These are phyloP conservation scores for Xestia c-nigrum DNA, from an alignment of 2,888 invertebrate genomes.

Conservation along the genomic window DNA sequence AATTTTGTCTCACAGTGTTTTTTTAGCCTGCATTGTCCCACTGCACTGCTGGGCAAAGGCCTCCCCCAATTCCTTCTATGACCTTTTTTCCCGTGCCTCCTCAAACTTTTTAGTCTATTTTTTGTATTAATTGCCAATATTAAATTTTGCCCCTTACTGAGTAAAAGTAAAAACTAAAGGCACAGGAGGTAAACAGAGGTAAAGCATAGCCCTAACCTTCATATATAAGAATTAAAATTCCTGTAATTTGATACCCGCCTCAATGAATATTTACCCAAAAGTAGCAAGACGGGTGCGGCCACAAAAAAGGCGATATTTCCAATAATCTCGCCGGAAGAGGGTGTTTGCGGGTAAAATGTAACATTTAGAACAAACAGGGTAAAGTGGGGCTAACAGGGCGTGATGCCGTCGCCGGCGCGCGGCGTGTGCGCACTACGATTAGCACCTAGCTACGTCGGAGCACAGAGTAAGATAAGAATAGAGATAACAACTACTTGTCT, in stretches of 20 bases:
- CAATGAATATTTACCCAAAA: constrained; percentile 68
- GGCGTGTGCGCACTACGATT: constrained; percentile 81
- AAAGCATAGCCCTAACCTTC: neutral
- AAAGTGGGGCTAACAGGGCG: constrained; percentile 84
- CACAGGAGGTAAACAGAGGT: neutral
- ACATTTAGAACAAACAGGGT: constrained; percentile 85
- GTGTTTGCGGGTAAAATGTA: constrained; percentile 86
- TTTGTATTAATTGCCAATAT: neutral
- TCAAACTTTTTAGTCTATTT: too few species aligned
- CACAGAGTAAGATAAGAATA: constrained; percentile 71
- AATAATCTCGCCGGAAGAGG: constrained; percentile 86
- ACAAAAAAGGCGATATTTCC: constrained; percentile 85
- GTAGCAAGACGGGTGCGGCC: constrained; percentile 78
- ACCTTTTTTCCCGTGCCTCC: too few species aligned
- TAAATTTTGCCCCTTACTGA: neutral
- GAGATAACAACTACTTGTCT: constrained; percentile 59
- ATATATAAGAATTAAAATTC: constrained; percentile 1
- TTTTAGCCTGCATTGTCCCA: too few species aligned
- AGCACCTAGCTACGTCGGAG: constrained; percentile 78
- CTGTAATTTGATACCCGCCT: constrained; percentile 11
- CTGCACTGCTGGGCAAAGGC: too few species aligned
- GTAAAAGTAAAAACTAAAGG: neutral
- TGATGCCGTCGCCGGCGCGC: constrained; percentile 74
- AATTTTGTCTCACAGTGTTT: neutral
- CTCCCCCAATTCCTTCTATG: too few species aligned